Evolutionary conservation across 2,888 invertebrate genomes (phyloP).

Genomic region (Agriopis marginaria): DNA sequence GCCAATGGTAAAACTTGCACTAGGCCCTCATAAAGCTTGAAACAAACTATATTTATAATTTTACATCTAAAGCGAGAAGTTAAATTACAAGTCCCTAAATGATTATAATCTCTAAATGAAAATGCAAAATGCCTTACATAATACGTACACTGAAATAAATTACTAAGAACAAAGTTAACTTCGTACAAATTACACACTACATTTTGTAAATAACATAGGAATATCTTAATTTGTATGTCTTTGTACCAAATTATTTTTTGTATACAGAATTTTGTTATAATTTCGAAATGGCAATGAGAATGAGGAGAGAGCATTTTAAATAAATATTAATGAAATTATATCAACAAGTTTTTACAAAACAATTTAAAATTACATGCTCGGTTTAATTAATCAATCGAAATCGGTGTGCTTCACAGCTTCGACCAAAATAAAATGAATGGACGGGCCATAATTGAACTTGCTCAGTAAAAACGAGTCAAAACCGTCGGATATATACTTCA

Average conservation of each 20-base stretch:
- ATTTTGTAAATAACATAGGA: slow-evolving; percentile 77
- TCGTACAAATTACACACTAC: slow-evolving; percentile 64
- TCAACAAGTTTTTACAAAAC: slow-evolving; percentile 13
- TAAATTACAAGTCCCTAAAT: slow-evolving; percentile 70
- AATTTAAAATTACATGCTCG: not conserved
- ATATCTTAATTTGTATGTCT: slow-evolving; percentile 83
- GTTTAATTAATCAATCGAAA: too few species aligned
- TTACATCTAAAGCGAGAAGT: slow-evolving; percentile 68
- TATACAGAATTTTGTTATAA: slow-evolving; percentile 58
- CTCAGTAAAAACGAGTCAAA: too few species aligned
- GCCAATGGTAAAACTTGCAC: too few species aligned
- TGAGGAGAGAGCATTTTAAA: slow-evolving; percentile 65
- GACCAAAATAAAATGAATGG: too few species aligned
- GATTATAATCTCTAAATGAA: slow-evolving; percentile 72
- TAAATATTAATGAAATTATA: slow-evolving; percentile 1
- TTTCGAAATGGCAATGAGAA: slow-evolving; percentile 64
- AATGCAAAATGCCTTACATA: slow-evolving; percentile 73
- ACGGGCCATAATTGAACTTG: too few species aligned
- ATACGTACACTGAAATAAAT: slow-evolving; percentile 71
- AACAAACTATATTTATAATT: slow-evolving; percentile 54
- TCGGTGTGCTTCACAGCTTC: too few species aligned
- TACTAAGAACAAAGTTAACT: slow-evolving; percentile 66
- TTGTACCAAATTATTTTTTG: slow-evolving; percentile 81
- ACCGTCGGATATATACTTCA: too few species aligned
- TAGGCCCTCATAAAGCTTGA: slow-evolving; percentile 30